These are phyloP conservation scores for Varecia variegata DNA, from an alignment of 2,797 vertebrate genomes.

Conservation along the genomic window DNA sequence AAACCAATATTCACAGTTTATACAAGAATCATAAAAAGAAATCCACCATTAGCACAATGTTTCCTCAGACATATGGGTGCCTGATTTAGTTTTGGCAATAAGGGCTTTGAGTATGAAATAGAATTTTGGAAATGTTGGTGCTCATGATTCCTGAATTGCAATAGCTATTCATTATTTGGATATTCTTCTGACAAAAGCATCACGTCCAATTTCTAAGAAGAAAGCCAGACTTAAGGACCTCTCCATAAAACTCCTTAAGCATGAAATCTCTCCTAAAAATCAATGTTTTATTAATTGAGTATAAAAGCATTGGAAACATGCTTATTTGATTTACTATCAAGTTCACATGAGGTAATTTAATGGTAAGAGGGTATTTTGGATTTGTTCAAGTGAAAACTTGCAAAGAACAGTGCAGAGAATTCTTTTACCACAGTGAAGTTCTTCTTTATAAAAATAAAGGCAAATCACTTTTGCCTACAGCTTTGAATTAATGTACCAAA, in stretches of 20 bases:
- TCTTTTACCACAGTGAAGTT: background rate
- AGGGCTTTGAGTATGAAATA: background rate
- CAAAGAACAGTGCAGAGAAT: background rate
- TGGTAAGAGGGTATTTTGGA: background rate
- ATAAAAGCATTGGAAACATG: background rate
- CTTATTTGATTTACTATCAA: conserved; percentile 26
- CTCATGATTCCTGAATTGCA: background rate
- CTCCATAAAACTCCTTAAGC: background rate
- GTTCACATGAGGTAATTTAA: conserved; percentile 30
- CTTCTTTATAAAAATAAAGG: background rate
- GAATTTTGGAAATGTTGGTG: background rate
- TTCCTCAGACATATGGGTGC: background rate
- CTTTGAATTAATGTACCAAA: conserved; percentile 17
- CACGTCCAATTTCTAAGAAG: background rate
- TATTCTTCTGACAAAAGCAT: conserved; percentile 3
- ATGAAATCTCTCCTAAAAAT: conserved; percentile 48
- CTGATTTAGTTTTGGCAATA: conserved; percentile 42
- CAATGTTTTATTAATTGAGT: conserved; percentile 42
- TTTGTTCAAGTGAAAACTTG: background rate
- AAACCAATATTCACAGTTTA: conserved; percentile 20
- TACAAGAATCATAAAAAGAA: background rate
- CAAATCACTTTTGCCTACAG: background rate
- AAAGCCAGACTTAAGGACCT: conserved; percentile 17
- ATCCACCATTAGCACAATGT: background rate
- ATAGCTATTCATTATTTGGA: background rate